Conservation (phyloP, 2,113 vertebrate species). For the Galemys pyrenaicus region DNA sequence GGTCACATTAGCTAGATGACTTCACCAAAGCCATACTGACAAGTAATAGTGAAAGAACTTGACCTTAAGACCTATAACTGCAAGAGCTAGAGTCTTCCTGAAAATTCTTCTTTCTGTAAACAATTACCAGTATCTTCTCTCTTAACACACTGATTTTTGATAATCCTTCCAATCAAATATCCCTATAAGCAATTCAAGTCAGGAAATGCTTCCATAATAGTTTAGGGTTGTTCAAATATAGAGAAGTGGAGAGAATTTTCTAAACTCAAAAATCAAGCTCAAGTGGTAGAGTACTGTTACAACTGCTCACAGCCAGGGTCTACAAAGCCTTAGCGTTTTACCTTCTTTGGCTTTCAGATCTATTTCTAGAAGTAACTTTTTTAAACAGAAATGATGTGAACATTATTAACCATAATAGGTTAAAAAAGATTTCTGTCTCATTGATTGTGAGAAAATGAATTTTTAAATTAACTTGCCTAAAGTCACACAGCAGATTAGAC, state of each 20-base stretch:
- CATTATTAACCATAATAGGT: background rate
- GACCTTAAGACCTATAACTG: background rate
- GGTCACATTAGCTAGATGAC: background rate
- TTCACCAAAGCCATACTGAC: background rate
- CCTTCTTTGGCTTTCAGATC: background rate
- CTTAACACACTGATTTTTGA: background rate
- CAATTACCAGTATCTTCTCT: background rate
- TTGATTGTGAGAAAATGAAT: conserved; percentile 23
- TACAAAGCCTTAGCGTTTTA: background rate
- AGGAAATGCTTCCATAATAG: background rate
- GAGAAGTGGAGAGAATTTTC: background rate
- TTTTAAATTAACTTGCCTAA: background rate
- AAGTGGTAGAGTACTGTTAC: background rate
- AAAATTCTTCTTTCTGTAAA: conserved; percentile 35
- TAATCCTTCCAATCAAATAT: background rate
- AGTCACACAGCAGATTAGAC: background rate
- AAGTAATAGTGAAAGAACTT: background rate
- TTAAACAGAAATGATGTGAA: background rate
- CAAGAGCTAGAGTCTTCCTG: background rate
- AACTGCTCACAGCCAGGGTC: background rate
- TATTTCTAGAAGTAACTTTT: conserved; percentile 17
- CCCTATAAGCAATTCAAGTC: background rate
- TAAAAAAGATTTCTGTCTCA: background rate
- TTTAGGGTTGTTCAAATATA: background rate
- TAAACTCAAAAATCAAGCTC: background rate